phyloP scores from a whole-genome alignment of 2,797 vertebrate species.

The Botia almorhae region DNA sequence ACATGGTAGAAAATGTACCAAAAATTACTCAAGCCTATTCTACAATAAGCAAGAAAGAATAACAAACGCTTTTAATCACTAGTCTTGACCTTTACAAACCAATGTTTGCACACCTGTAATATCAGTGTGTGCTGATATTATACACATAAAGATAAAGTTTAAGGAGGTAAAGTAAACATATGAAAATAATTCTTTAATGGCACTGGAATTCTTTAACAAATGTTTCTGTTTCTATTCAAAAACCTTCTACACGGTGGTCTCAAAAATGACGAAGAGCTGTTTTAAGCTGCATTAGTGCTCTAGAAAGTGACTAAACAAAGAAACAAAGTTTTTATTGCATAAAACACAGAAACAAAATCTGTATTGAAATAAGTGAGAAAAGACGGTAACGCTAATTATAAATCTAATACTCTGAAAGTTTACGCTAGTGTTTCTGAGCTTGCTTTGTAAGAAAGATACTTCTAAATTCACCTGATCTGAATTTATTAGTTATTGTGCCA shows the following conservation, averaged over 20 bases:
- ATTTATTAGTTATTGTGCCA: slow-evolving; percentile 6
- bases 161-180: neutral
- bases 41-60: slow-evolving; percentile 11
- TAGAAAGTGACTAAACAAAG: neutral
- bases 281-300: slow-evolving; percentile 5
- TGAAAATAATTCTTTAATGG: slow-evolving; percentile 7
- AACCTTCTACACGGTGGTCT: neutral
- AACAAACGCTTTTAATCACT: neutral
- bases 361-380: neutral
- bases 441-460: slow-evolving; percentile 9
- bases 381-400: neutral
- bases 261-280: neutral
- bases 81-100: neutral
- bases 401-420: neutral
- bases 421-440: slow-evolving; percentile 1
- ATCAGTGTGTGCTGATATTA: neutral
- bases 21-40: neutral
- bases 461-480: neutral
- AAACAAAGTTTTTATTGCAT: neutral
- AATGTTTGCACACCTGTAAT: neutral
- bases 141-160: neutral
- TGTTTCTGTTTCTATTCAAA: neutral
- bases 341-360: neutral
- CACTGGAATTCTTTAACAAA: neutral
- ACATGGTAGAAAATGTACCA: slow-evolving; percentile 39